A percentile compares a stretch with the other conserved stretches of the same genome.
phyloP scores from a whole-genome alignment of 1,140 invertebrate species.

The Lithobius niger region DNA sequence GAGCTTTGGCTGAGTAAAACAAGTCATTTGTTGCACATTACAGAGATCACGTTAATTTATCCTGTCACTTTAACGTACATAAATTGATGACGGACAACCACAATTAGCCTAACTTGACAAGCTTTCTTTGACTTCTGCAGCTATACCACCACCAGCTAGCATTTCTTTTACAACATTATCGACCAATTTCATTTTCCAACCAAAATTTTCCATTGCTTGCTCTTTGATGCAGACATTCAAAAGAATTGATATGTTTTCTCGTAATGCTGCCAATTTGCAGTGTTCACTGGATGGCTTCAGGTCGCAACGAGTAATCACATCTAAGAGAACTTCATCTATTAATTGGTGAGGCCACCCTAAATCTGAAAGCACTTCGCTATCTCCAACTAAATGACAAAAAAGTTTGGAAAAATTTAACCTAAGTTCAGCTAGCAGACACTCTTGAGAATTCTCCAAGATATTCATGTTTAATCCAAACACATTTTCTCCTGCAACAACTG shows the following conservation, averaged over 20 bases:
- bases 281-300: neutral
- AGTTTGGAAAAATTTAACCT: constrained; percentile 4
- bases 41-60: too few species aligned
- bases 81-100: too few species aligned
- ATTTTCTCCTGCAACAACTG: too few species aligned
- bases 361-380: neutral
- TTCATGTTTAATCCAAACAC: too few species aligned
- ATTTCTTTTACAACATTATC: constrained; percentile 5
- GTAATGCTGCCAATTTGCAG: neutral
- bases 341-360: constrained; percentile 1
- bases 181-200: constrained; percentile 3
- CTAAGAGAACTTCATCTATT: constrained; percentile 3
- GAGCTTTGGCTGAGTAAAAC: too few species aligned
- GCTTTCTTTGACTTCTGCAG: too few species aligned
- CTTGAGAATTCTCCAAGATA: too few species aligned
- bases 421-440: neutral
- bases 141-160: neutral
- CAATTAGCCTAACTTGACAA: too few species aligned
- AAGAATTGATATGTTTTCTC: neutral
- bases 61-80: too few species aligned
- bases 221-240: constrained; percentile 1
- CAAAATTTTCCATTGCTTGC: constrained; percentile 8
- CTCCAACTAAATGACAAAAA: constrained; percentile 3
- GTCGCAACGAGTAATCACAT: constrained; percentile 1
- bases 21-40: too few species aligned